Base-by-base conservation (phyloP, 2,888 invertebrate genomes). In the Xestia ashworthii region DNA sequence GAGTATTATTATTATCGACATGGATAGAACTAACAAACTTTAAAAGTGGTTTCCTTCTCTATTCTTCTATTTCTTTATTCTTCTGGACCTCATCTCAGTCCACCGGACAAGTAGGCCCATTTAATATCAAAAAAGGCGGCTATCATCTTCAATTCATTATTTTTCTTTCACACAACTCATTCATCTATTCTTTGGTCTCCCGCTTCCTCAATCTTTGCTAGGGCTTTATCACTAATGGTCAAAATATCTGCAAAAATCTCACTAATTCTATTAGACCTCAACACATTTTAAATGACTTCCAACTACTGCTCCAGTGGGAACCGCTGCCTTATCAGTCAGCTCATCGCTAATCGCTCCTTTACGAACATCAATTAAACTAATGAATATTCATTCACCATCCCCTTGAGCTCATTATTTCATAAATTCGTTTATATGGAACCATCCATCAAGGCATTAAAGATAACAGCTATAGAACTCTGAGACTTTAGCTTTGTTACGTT, bases 291-390 rank as follows among this genome's bases (percentile, higher is more conserved):
- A 76, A 81, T 44, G 46, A n/a, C 62, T 69, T 46, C 50, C 44
- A 5, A 8, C 58, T 50, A 70, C 58, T 41, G 25, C 9, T 44
- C 60, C 70, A 78, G 60, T 78, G 79, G 75, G 78, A 71, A 82
- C 82, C 75, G 80, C 81, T 83, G 74, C 69, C 64, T n/a, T 87
- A 88, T 88, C 88, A 16, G 14, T 50, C 19, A 71, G 75, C 62
- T 78, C 80, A 90, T 90, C 89, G 73, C 66, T 75, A 79, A 80
- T 79, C 62, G 53, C 68, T 68, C 66, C 79, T 70, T 90, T 92
- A 93, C 93, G 90, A 92, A 92, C 91, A 89, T 89, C 89, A 90
- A 93, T 93, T 92, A 91, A 91, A 86, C 90, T 87, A 81, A 93
- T 94, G 91, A 93, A 94, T 93, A 94, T 94, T 92, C 93, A 93